Evolutionary conservation across 2,113 vertebrate genomes (phyloP), one percentile per base, ranked within the genome.

Genomic region (Carlito syrichta): DNA sequence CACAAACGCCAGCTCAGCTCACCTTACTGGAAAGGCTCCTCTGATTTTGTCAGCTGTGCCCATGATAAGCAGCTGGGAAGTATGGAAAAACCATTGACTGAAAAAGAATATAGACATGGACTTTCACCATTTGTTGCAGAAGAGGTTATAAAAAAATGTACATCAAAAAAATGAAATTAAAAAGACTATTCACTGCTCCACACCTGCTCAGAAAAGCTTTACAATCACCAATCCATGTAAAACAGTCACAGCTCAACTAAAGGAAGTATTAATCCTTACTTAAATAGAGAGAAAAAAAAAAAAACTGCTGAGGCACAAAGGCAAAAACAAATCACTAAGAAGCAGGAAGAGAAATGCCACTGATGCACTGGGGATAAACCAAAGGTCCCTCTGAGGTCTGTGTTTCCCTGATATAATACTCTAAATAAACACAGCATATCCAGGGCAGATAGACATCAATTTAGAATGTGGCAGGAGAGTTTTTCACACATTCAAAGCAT

Each of bases 1-100:
- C 82, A 83, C 98, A 92, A 97, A 98, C 56, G 76, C 97, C 96
- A 93, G 96, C 96, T 94, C 98, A 98, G 98, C 97, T 98, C 98
- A 98, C 98, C 98, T 98, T 98, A 99, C 98, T 97, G 91, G 91
- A 98, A 98, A 98, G 94, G 48, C 25, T 97, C 96, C 92, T 91
- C 95, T 97, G 97, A 96, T 98, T 99, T 97, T 98, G 97, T 99
- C 99, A 99, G 98, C 99, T 99, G 99, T 98, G 98, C 97, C 83
- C 96, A 98, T 79, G 96, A 94, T 89, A 97, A 98, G 98, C 98
- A 99, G 98, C 98, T 98, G 98, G 96, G 76, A 98, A 93, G 62
- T 97, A 97, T 38, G 89, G 97, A 98, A 98, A 98, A 98, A 71
- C 58, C 97, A 95, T 25, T 92, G 68, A 84, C 79, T 98, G 69